These are phyloP conservation scores for Therioaphis trifolii DNA, from an alignment of 2,888 invertebrate species.

Conservation along the genomic window DNA sequence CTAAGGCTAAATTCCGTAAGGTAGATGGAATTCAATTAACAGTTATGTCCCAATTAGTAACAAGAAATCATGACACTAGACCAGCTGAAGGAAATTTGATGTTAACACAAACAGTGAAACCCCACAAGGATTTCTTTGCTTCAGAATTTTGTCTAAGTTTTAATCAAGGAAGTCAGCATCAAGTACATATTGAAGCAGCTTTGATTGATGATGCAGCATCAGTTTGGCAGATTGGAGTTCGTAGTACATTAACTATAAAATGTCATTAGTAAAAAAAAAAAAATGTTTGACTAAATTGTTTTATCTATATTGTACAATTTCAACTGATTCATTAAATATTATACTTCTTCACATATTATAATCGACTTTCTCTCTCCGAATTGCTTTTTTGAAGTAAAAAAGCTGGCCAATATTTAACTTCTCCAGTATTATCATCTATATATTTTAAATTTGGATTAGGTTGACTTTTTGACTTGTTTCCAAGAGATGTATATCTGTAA, in stretches of 20 bases:
- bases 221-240: conserved; percentile 91
- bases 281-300: background rate
- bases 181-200: conserved; percentile 85
- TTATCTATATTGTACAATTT: conserved; percentile 12
- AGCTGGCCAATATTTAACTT: conserved; percentile 77
- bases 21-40: conserved; percentile 79
- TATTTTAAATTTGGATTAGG: conserved; percentile 80
- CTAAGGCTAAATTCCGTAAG: conserved; percentile 77
- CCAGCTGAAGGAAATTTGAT: conserved; percentile 47
- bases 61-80: conserved; percentile 45
- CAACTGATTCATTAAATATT: conserved; percentile 13
- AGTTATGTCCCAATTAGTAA: conserved; percentile 74
- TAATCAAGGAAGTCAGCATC: conserved; percentile 75
- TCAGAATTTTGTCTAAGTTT: conserved; percentile 89
- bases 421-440: conserved; percentile 70
- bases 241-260: conserved; percentile 80
- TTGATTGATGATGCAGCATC: conserved; percentile 86
- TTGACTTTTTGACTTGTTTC: conserved; percentile 81
- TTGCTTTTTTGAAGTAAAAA: conserved; percentile 75
- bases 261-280: conserved; percentile 74
- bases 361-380: conserved; percentile 74
- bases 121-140: conserved; percentile 93
- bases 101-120: conserved; percentile 84
- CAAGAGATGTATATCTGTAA: conserved; percentile 78
- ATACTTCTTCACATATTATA: conserved; percentile 46